Evolutionary conservation across 2,113 vertebrate genomes (phyloP), one percentile per base, ranked within the genome.

Genomic region (Dunckerocampus dactyliophorus): DNA sequence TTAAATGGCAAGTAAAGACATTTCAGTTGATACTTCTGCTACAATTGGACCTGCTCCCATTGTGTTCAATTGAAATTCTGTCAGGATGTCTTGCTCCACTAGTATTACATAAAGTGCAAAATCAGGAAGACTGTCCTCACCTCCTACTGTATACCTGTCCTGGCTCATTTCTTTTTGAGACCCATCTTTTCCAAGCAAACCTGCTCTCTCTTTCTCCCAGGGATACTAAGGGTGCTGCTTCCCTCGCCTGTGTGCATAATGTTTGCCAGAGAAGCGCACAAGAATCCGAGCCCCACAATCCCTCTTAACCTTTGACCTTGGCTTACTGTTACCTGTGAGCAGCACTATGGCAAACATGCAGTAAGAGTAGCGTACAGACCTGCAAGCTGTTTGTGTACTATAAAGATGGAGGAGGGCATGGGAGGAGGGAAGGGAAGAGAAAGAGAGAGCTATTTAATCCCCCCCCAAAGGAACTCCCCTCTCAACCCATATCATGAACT

Each of bases 391-490:
- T 88, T 85, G 82, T 87, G 85, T 87, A 90, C 84, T 84, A 76
- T 77, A 75, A 87, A 80, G 70, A 73, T 74, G 77, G 85, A 85
- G 81, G 19, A 56, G 54, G 37, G 52, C 24, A 53, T 9, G 84
- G 80, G 68, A 82, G 75, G 83, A 84, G 85, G 79, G 81, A 81
- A 80, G 77, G 83, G 76, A 82, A 67, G 71, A 85, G 85, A 85
- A 84, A 86, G 72, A 83, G 76, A 79, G 87, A 90, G 85, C 87
- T 88, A 91, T 90, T 90, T 90, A 90, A 90, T 90, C 89, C 86
- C 80, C 89, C 54, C 91, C 88, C 89, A 90, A 85, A 90, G 90
- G 90, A 90, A 89, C 88, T 90, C 89, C 87, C 89, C 89, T 91
- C 87, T 90, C 88, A 89, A 91, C 89, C 88, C 87, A 76, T 89